Conservation (phyloP, 53 echinoderm and acorn worm genomes). For the Henricia sp. region DNA sequence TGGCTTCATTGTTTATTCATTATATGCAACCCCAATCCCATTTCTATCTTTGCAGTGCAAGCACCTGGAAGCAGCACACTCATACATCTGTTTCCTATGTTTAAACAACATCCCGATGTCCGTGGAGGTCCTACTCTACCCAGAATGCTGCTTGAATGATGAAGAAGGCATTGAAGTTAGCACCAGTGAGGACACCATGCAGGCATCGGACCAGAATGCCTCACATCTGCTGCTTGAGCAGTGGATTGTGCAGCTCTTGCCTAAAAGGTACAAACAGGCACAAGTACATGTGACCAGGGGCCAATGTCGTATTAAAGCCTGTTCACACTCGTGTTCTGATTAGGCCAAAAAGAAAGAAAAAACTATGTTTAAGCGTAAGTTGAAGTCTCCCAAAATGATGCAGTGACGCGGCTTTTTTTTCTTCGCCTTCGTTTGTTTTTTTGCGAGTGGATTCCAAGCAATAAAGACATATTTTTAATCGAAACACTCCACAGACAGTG, state of each 20-base stretch:
- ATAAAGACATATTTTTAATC: no score
- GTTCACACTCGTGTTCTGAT: no score
- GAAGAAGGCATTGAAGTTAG: slow-evolving; percentile 78
- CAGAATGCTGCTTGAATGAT: slow-evolving; percentile 86
- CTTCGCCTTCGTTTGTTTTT: no score
- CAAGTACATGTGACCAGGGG: no score
- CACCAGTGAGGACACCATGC: slow-evolving; percentile 64
- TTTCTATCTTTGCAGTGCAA: slow-evolving; percentile 68
- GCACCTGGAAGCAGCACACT: slow-evolving; percentile 77
- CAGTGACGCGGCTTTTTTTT: no score
- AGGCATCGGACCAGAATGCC: slow-evolving; percentile 57
- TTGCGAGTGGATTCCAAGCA: no score
- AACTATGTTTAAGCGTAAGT: no score
- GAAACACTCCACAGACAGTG: no score
- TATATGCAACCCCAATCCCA: background rate
- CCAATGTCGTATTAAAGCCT: no score
- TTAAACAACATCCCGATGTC: slow-evolving; percentile 97
- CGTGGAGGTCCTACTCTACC: slow-evolving; percentile 88
- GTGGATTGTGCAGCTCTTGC: slow-evolving; percentile 93
- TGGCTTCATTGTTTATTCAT: background rate
- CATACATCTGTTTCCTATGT: slow-evolving; percentile 89
- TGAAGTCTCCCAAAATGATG: no score
- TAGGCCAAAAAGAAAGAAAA: no score
- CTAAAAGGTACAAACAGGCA: slow-evolving; percentile 82
- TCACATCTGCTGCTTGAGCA: slow-evolving; percentile 85